Evolutionary conservation across 2,888 invertebrate species (phyloP).

Genomic region (Hermodice carunculata): DNA sequence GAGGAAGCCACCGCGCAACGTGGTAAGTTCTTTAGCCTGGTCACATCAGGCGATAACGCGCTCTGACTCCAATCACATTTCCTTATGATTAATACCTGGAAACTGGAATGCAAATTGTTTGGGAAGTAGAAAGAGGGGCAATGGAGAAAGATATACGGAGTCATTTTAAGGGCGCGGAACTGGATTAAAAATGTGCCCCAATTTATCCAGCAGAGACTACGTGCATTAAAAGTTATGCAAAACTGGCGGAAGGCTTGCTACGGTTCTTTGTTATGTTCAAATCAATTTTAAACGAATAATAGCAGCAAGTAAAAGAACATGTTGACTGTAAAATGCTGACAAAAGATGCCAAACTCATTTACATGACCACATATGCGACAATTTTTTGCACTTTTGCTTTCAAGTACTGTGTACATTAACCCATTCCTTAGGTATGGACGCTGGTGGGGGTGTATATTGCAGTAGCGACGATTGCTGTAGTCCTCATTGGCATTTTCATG

Average conservation of each 20-base stretch:
- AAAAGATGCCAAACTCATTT: background rate
- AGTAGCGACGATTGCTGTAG: conserved; percentile 75
- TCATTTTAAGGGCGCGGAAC: too few species aligned
- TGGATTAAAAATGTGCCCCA: too few species aligned
- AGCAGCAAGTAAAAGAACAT: background rate
- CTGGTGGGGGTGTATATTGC: conserved; percentile 41
- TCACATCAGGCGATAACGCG: too few species aligned
- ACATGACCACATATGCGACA: background rate
- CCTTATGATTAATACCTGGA: too few species aligned
- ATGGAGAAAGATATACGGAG: too few species aligned
- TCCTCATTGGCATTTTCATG: conserved; percentile 88
- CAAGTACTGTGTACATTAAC: background rate
- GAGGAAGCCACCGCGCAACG: conserved; percentile 82
- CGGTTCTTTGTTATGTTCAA: background rate
- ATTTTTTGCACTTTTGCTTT: background rate
- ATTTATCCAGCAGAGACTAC: too few species aligned
- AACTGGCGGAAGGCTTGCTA: background rate
- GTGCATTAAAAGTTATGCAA: too few species aligned
- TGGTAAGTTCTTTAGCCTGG: too few species aligned
- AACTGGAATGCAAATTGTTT: too few species aligned
- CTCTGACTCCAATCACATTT: too few species aligned
- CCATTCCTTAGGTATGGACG: conserved; percentile 36
- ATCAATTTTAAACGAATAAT: conserved; percentile 4
- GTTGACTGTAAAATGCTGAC: background rate
- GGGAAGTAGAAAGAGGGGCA: too few species aligned